A percentile compares a stretch with the other conserved stretches of the same genome.
phyloP scores from a whole-genome alignment of 2,797 vertebrate species.

The Schizothorax lantsangensis region DNA sequence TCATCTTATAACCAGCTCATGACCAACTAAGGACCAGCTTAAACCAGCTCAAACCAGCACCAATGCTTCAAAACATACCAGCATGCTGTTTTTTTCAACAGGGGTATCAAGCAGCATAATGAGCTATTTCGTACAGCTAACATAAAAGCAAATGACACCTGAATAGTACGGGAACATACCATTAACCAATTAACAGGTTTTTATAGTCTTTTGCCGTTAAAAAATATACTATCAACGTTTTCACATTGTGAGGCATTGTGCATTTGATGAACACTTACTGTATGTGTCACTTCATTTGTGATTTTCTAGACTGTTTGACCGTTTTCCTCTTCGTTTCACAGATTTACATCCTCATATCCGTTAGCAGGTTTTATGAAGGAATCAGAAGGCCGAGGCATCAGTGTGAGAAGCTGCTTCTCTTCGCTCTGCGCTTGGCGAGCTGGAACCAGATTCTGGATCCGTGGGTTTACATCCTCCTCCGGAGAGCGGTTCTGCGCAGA shows the following conservation, averaged over 20 bases:
- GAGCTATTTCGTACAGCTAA: too few species aligned
- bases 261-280: neutral
- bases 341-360: constrained; percentile 78
- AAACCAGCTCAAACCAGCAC: too few species aligned
- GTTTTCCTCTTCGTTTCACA: constrained; percentile 60
- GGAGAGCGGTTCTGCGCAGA: constrained; percentile 79
- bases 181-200: neutral
- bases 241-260: neutral
- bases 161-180: neutral
- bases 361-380: constrained; percentile 69
- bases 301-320: constrained; percentile 37
- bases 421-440: constrained; percentile 81
- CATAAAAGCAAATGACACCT: too few species aligned
- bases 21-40: too few species aligned
- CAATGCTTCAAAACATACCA: too few species aligned
- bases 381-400: neutral
- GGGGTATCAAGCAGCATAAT: too few species aligned
- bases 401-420: constrained; percentile 71
- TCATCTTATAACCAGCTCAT: too few species aligned
- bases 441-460: constrained; percentile 88
- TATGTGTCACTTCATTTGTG: neutral
- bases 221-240: neutral
- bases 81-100: too few species aligned
- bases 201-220: neutral
- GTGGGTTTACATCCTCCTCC: constrained; percentile 84